phyloP scores from a whole-genome alignment of 2,797 vertebrate species.

The Chaetodon trifasciatus region DNA sequence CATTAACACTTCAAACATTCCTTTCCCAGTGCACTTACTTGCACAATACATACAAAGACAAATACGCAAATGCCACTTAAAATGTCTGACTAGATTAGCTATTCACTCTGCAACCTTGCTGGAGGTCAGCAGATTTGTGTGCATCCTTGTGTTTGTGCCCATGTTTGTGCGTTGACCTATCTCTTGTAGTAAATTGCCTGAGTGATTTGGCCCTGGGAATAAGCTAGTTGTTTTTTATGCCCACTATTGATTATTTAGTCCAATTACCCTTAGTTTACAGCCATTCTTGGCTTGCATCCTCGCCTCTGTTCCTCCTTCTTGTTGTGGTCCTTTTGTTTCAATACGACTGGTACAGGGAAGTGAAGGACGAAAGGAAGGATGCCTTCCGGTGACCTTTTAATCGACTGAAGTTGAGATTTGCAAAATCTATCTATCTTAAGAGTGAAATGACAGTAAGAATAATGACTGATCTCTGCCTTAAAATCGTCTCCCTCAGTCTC shows the following conservation, averaged over 20 bases:
- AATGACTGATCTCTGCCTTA: background rate
- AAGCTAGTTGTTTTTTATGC: slow-evolving; percentile 71
- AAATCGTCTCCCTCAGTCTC: background rate
- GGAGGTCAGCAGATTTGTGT: slow-evolving; percentile 45
- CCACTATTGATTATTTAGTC: slow-evolving; percentile 77
- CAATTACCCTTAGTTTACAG: slow-evolving; percentile 77
- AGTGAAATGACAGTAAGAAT: background rate
- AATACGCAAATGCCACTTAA: slow-evolving; percentile 57
- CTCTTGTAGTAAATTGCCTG: slow-evolving; percentile 64
- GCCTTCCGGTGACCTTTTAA: slow-evolving; percentile 1
- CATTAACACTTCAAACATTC: slow-evolving; percentile 79
- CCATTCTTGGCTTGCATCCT: slow-evolving; percentile 44
- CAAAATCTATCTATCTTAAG: slow-evolving; percentile 14
- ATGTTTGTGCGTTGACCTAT: slow-evolving; percentile 37
- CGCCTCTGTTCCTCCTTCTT: slow-evolving; percentile 6
- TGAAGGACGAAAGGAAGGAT: background rate
- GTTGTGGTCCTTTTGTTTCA: slow-evolving; percentile 24
- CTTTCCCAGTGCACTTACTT: slow-evolving; percentile 38
- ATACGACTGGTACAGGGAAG: background rate
- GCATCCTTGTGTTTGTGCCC: slow-evolving; percentile 8
- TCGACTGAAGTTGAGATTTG: background rate
- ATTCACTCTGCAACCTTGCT: slow-evolving; percentile 39
- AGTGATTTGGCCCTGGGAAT: slow-evolving; percentile 69
- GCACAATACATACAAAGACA: slow-evolving; percentile 36
- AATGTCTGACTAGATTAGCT: slow-evolving; percentile 56